Base-by-base conservation (phyloP, 2,113 vertebrate genomes). In the Carollia perspicillata region DNA sequence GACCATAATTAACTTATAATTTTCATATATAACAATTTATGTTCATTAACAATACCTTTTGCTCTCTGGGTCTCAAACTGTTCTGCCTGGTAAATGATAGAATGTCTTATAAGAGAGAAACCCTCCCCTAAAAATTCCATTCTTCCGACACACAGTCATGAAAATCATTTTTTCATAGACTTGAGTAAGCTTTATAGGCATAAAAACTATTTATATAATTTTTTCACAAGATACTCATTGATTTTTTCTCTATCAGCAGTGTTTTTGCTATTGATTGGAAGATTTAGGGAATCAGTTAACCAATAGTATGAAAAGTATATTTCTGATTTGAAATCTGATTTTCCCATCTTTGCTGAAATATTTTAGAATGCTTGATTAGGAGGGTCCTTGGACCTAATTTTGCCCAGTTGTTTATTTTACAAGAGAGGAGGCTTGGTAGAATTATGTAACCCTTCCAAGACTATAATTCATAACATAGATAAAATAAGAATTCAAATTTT, bases 401-500 rank as follows among this genome's bases (percentile, higher is more conserved):
- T 77, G 1, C 13, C 28, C 2, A 84, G 7, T 35, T 44, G 37
- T 23, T 86, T 84, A 37, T 80, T 89, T 94, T 74, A 96, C n/a
- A 30, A 6, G 58, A 77, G 44, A 91, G 68, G 75, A 77, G 22
- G 42, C 37, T 85, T 30, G 3, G 10, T 23, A n/a, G 6, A 88
- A 69, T 79, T 90, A 75, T 88, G 11, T 81, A 72, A 75, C 16
- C 51, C 71, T 93, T 89, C 60, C 53, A 84, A 87, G 60, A 53
- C 35, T 77, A 5, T 72, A 60, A 84, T 84, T 94, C 40, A 69
- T 68, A 92, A 47, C 71, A 78, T 12, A 95, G 79, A 77, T 74
- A 92, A 96, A 93, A 96, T 97, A 89, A 93, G 75, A 92, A 96
- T 93, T 75, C 55, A 96, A 33, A 40, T 72, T 95, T 93, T 97